Percentiles rank a stretch among this genome's conserved stretches.
These are phyloP conservation scores for Phrynosoma platyrhinos DNA, from an alignment of 2,113 vertebrate species.

Conservation along the genomic window DNA sequence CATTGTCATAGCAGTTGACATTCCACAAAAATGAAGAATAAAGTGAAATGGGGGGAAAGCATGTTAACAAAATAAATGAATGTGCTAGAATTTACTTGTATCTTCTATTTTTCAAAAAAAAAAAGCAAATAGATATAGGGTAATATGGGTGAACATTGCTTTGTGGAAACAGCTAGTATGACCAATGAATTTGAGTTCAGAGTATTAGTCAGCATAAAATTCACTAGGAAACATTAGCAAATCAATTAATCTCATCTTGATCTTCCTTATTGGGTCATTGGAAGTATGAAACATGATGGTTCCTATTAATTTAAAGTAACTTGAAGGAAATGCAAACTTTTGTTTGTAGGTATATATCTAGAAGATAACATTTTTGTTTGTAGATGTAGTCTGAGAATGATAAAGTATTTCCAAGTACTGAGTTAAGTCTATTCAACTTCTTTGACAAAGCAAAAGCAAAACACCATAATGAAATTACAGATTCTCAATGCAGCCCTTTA, in stretches of 20 bases:
- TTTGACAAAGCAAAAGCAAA: neutral
- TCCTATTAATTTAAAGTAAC: neutral
- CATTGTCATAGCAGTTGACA: neutral
- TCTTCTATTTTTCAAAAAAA: neutral
- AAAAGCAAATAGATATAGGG: neutral
- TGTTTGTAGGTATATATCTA: too few relatives aligned
- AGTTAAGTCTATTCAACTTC: neutral
- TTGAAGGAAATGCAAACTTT: neutral
- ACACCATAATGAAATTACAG: neutral
- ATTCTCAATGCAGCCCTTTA: neutral
- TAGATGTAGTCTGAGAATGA: neutral
- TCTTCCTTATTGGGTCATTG: neutral
- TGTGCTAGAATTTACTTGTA: neutral
- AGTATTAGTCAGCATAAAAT: neutral
- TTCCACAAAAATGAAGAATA: neutral
- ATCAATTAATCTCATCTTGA: neutral
- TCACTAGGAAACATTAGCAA: neutral
- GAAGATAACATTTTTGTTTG: neutral
- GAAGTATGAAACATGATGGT: neutral
- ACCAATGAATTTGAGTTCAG: neutral
- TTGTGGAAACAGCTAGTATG: neutral
- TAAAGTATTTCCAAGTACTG: neutral
- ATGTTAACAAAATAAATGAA: neutral
- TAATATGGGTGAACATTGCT: neutral
- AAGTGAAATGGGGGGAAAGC: neutral